Evolutionary conservation across 2,888 invertebrate genomes (phyloP).

Genomic region (Philereme vetulata): DNA sequence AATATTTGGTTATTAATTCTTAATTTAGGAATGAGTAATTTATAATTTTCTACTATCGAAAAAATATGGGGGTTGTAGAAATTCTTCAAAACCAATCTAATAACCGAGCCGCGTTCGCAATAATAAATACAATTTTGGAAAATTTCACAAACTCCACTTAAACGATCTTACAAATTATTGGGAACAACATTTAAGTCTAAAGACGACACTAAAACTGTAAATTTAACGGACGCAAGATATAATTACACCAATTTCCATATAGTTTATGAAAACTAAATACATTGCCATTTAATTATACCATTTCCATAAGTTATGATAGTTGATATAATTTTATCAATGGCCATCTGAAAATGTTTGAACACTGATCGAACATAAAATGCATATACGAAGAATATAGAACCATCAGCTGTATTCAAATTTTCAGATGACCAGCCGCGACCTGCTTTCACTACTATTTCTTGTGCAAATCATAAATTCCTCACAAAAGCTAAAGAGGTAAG

Average conservation of each 20-base stretch:
- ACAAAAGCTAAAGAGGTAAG: slow-evolving; percentile 83
- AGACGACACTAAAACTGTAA: slow-evolving; percentile 65
- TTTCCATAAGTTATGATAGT: slow-evolving; percentile 22
- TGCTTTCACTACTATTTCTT: slow-evolving; percentile 77
- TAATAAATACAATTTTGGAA: slow-evolving; percentile 54
- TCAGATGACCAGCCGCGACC: slow-evolving; percentile 58
- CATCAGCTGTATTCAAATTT: background rate
- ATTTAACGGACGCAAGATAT: slow-evolving; percentile 38
- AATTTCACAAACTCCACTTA: slow-evolving; percentile 58
- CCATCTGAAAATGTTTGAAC: slow-evolving; percentile 12
- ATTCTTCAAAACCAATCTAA: slow-evolving; percentile 58
- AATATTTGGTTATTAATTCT: slow-evolving; percentile 81
- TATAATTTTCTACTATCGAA: slow-evolving; percentile 62
- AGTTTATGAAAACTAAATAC: slow-evolving; percentile 3
- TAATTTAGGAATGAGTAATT: slow-evolving; percentile 81
- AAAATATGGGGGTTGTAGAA: slow-evolving; percentile 59
- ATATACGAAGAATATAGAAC: slow-evolving; percentile 1
- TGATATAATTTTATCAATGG: slow-evolving; percentile 29
- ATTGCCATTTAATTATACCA: slow-evolving; percentile 6
- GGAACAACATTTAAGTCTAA: slow-evolving; percentile 80
- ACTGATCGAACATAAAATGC: slow-evolving; percentile 13
- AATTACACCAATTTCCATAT: slow-evolving; percentile 31
- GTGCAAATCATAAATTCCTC: slow-evolving; percentile 77
- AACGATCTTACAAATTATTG: slow-evolving; percentile 77
- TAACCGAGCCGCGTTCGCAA: slow-evolving; percentile 13